Evolutionary conservation across 1,140 invertebrate species (phyloP).

Genomic region (Linepithema humile): DNA sequence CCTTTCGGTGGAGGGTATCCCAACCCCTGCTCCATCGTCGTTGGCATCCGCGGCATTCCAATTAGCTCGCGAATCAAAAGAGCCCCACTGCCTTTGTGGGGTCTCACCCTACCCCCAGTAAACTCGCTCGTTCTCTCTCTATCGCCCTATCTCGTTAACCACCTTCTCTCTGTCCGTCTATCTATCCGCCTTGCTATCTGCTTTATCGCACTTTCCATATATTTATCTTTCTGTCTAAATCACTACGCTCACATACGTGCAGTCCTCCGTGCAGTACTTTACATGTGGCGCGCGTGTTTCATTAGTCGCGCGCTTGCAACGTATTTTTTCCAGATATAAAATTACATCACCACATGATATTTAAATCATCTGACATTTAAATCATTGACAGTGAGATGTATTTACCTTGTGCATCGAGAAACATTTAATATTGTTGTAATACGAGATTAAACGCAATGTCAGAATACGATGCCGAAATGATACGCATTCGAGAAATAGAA

Average conservation of each 20-base stretch:
- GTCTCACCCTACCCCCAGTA: slow-evolving; percentile 74
- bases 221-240: slow-evolving; percentile 58
- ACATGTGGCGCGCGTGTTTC: neutral
- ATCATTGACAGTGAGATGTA: neutral
- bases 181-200: slow-evolving; percentile 53
- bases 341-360: neutral
- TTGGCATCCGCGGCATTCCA: slow-evolving; percentile 84
- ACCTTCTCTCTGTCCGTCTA: slow-evolving; percentile 56
- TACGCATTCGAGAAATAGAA: neutral
- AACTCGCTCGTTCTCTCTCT: slow-evolving; percentile 72
- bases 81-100: slow-evolving; percentile 84
- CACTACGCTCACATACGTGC: slow-evolving; percentile 28
- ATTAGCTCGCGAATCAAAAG: slow-evolving; percentile 85
- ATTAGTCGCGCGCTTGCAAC: neutral
- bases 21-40: slow-evolving; percentile 80
- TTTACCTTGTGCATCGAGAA: neutral
- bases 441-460: neutral
- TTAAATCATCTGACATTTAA: slow-evolving; percentile 2
- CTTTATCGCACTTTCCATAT: slow-evolving; percentile 55
- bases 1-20: slow-evolving; percentile 49
- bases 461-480: neutral
- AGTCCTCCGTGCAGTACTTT: slow-evolving; percentile 4
- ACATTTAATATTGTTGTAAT: neutral
- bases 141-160: slow-evolving; percentile 40
- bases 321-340: neutral